phyloP scores from a whole-genome alignment of 2,113 vertebrate species.

The Halcyon malimbica region DNA sequence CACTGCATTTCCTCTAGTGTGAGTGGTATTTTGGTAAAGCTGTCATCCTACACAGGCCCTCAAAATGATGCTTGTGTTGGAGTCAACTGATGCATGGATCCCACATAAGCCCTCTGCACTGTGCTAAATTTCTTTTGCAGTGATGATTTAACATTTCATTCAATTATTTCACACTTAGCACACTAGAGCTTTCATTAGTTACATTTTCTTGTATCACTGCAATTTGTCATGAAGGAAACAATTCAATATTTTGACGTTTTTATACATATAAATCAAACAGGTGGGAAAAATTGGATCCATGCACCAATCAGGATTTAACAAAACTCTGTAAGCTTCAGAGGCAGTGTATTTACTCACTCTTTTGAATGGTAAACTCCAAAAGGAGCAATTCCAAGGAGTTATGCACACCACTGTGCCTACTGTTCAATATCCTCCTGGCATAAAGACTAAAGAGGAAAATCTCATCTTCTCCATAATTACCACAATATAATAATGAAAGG shows the following conservation, averaged over 20 bases:
- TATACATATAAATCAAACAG: not conserved
- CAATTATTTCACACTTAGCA: not conserved
- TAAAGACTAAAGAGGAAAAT: not conserved
- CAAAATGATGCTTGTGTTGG: not conserved
- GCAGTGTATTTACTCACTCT: not conserved
- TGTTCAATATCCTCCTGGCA: not conserved
- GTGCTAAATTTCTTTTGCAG: not conserved
- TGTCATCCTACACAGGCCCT: not conserved
- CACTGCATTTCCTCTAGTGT: not conserved
- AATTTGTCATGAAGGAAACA: not conserved
- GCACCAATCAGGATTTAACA: not conserved
- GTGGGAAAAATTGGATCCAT: not conserved
- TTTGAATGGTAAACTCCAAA: not conserved
- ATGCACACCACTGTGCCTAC: not conserved
- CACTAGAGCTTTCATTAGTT: not conserved
- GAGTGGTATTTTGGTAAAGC: not conserved
- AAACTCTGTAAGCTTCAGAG: not conserved
- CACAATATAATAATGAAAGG: not conserved
- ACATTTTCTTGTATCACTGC: not conserved
- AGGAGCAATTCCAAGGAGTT: not conserved
- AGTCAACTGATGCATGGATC: not conserved
- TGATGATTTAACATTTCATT: not conserved
- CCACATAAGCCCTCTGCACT: not conserved
- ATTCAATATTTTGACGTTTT: not conserved
- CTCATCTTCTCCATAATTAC: not conserved